Base-by-base conservation (phyloP, 2,888 invertebrate genomes). In the Netelia fuscicornis region DNA sequence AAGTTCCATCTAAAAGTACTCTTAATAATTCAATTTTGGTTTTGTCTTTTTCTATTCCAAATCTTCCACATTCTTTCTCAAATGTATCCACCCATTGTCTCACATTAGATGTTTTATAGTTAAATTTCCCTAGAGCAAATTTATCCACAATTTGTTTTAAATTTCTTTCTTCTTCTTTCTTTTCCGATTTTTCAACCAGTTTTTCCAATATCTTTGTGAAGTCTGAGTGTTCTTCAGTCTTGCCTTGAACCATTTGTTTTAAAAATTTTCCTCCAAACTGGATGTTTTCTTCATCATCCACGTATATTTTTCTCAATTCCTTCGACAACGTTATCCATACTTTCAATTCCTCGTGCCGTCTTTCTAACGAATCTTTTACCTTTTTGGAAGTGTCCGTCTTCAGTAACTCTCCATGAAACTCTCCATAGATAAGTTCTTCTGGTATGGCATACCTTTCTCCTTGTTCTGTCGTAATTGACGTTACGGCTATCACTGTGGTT, bases 31-130 rank as follows among this genome's bases (percentile, higher is more conserved):
- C 30, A 30, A 30, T 30, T 30, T 30, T 30, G 30, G 30, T 30
- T 30, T 30, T 30, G 30, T 30, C 30, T 30, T 30, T 30, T 30
- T 30, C 30, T 30, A 30, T 30, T 30, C 30, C 30, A 30, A 30
- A 30, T 30, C 30, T 30, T 30, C 30, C 25, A 52, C 64, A 76
- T 72, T 86, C 86, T 58, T 88, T 90, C 72, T 62, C 75, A 11
- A 62, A 67, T 1, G 20, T 0, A 37, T 79, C 54, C 42, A 81
- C 48, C 75, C 81, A 81, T 48, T 81, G 70, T 23, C 13, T n/a
- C 37, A n/a, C 81, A 62, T 48, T 81, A n/a, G 37, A 10, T 25
- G 42, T 81, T 75, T 74, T 81, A 2, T 42, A 58, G 10, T 62
- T 60, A 13, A 81, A 81, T 58, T 81, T 81, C 30, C 74, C 74